Base-by-base conservation (phyloP, 2,797 vertebrate genomes). In the Trichosurus vulpecula region DNA sequence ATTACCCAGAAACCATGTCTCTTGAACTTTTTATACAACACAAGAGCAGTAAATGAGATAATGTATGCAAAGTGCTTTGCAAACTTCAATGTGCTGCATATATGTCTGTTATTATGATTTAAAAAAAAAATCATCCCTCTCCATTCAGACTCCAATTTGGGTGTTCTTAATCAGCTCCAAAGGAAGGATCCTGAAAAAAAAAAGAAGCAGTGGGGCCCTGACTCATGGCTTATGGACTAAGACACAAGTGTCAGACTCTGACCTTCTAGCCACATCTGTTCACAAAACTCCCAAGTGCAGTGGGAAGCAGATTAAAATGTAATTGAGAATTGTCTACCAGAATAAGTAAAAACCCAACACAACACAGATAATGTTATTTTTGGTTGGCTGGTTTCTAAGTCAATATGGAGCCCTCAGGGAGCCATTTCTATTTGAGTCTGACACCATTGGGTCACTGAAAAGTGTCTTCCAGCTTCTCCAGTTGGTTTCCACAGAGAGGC, bases 141-240 rank as follows among this genome's bases (percentile, higher is more conserved):
- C 93, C 47, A 97, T 92, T 52, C 3, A 4, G 4, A 87, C 27
- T 16, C 95, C 90, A 0, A 93, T 92, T 90, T 30, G 54, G 91
- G 97, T 95, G 35, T 97, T 97, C 95, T 97, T 98, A 92, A 94
- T 95, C 92, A 94, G 41, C 92, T 74, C 66, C 16, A 97, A 41
- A 81, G 29, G 0, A 41, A 95, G 90, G 87, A 94, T n/a, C 95
- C 97, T 96, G 92, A 52, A 89, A 92, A 57, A 61, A 52, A 51
- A 92, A 35, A 0, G 0, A 6, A 51, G 92, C 51, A 19, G 29
- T 16, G 81, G 91, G 22, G 52, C 13, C 54, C 93, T 54, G 29
- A 57, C 10, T 53, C 16, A 6, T 54, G 81, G 58, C 47, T 55
- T 56, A 9, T 58, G 61, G n/a, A 1, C 12, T 56, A 81, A 55